Evolutionary conservation across 1,140 invertebrate genomes (phyloP), one percentile per base, ranked within the genome.

Genomic region (Panulirus ornatus): DNA sequence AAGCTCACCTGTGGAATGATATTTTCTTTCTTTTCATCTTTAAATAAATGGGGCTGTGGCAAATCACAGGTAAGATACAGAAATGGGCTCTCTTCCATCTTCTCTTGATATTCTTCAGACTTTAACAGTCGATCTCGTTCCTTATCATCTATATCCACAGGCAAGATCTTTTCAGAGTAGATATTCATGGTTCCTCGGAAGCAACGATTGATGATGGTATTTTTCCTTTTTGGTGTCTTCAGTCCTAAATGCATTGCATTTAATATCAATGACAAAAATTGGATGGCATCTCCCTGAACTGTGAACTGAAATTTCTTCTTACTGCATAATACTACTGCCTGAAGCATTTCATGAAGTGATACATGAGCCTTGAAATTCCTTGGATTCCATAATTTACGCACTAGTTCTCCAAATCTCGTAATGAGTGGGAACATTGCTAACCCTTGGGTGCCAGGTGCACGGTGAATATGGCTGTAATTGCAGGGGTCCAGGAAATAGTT

Each of bases 331-430:
- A 99, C 99, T 44, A 99, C 98, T 47, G 99, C 98, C 94, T 92
- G 54, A 19, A 99, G 94, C 99, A 99, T 99, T 95, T 99, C 99
- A 94, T 99, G 99, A 0, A 99, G 99, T 81, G 98, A 99, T 1
- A 99, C 99, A 93, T 99, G 99, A 5, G 99, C 97, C 95, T 99
- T 99, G 93, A 99, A 99, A 93, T 99, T 99, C 86, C 98, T 95
- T 0, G 99, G 98, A 94, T 99, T 99, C 99, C 99, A 99, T 92
- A 99, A 94, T 94, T 99, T 99, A 5, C 99, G 94, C 94, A 99
- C 96, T 9, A 99, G 94, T 94, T 99, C 99, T 2, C 99, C 99
- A 94, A 99, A 99, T 82, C 99, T 95, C 94, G 99, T 92, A 51
- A 91, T 91, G 51, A 92, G 84, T 22, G 90, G 92, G 47, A 89